phyloP scores from a whole-genome alignment of 2,113 vertebrate species.

The Panurus biarmicus region DNA sequence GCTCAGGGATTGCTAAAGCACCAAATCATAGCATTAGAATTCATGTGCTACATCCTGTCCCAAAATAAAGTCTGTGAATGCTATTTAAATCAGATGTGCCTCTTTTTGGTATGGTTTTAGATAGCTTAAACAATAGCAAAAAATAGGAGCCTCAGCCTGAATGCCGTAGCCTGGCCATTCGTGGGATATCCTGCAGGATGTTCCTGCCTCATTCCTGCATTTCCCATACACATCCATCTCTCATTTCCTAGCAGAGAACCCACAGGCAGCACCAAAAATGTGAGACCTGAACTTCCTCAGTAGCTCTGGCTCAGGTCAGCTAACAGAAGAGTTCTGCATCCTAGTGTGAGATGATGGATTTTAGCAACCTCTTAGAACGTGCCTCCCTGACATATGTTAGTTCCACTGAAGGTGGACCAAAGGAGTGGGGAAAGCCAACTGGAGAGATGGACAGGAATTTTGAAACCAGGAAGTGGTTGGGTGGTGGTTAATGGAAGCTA shows the following conservation, averaged over 20 bases:
- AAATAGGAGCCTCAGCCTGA: not conserved
- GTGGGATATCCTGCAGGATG: constrained; percentile 16
- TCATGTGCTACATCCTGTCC: not conserved
- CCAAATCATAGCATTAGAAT: not conserved
- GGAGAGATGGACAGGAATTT: not conserved
- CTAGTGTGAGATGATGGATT: not conserved
- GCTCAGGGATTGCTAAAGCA: not conserved
- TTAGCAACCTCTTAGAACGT: not conserved
- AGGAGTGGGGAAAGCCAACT: not conserved
- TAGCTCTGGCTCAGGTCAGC: not conserved
- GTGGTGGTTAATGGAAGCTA: not conserved
- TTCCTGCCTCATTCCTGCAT: not conserved
- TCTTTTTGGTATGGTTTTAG: not conserved
- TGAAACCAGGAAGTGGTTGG: not conserved
- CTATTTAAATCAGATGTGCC: not conserved
- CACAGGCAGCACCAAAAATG: not conserved
- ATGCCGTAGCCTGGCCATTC: not conserved
- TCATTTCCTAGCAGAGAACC: not conserved
- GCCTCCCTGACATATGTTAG: not conserved
- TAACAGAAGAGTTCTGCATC: not conserved
- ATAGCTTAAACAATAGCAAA: not conserved
- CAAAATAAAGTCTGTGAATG: not conserved
- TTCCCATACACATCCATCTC: not conserved
- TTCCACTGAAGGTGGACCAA: not conserved
- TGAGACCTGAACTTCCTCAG: not conserved